Base-by-base conservation (phyloP, 2,888 invertebrate species). In the Cyclophora punctaria region DNA sequence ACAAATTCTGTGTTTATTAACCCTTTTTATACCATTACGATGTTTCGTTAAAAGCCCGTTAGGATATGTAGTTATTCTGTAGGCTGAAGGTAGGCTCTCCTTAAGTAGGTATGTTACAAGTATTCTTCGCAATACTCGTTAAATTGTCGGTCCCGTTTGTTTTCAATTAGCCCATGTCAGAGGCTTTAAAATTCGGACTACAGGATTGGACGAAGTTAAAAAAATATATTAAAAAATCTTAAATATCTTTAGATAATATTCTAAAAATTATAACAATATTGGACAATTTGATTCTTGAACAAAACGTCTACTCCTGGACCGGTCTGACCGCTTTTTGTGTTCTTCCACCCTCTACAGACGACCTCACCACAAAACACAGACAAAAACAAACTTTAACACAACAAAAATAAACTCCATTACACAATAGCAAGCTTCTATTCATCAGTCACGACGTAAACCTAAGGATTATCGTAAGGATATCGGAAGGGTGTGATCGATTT, bases 241-340 rank as follows among this genome's bases (percentile, higher is more conserved):
- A 53, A 57, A 62, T 63, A 64, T 55, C 58, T 58, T 55, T 51
- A 50, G 53, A 62, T 64, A 70, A 77, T 75, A 70, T 75, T 66
- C 68, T 59, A 69, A 75, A 75, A 73, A 75, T 73, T 75, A 81
- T 78, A 80, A 75, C 70, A 71, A 78, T 75, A 80, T 75, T 75
- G 71, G 71, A 74, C 68, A 69, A 73, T 79, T 76, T 70, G 73
- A 74, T 75, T 72, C 74, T 71, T 64, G 64, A 66, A 57, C 62
- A 67, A 68, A 71, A 73, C 75, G 70, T 72, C 74, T 75, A 73
- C 63, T 67, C 62, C 57, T 63, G 59, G 75, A 86, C 86, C 85
- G 84, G 87, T 87, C 68, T 45, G 65, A 76, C 83, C 35, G 66
- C 83, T 85, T 86, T 86, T 86, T 84, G 79, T 80, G 59, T 73